Conservation (phyloP, 2,797 vertebrate genomes). For the Garrulus glandarius region DNA sequence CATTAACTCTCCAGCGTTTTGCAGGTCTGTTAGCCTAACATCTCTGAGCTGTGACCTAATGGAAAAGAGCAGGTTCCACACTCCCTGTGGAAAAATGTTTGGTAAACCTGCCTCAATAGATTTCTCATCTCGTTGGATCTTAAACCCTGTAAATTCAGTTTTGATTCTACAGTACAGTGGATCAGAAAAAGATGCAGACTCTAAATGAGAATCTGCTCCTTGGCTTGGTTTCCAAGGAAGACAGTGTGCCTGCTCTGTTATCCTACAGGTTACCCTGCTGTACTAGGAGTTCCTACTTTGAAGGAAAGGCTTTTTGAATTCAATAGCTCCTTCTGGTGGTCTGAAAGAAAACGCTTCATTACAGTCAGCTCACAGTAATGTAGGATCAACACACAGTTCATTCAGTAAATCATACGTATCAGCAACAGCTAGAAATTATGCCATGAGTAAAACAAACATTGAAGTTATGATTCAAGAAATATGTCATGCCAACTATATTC, state of each 20-base stretch:
- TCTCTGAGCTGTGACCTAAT: background rate
- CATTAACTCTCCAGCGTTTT: background rate
- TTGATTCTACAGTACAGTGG: background rate
- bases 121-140: background rate
- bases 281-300: background rate
- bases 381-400: background rate
- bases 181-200: background rate
- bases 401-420: background rate
- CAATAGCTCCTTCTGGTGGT: slow-evolving; percentile 61
- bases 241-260: background rate
- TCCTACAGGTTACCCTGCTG: background rate
- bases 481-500: background rate
- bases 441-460: background rate
- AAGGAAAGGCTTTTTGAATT: background rate
- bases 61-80: background rate
- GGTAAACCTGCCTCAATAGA: background rate
- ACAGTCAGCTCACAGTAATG: background rate
- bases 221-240: background rate
- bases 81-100: background rate
- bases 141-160: background rate
- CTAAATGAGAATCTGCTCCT: background rate
- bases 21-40: background rate
- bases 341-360: background rate
- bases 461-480: background rate
- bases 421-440: background rate